A percentile compares a stretch with the other conserved stretches of the same genome.
phyloP scores from a whole-genome alignment of 2,888 invertebrate species.

The Sicus ferrugineus region DNA sequence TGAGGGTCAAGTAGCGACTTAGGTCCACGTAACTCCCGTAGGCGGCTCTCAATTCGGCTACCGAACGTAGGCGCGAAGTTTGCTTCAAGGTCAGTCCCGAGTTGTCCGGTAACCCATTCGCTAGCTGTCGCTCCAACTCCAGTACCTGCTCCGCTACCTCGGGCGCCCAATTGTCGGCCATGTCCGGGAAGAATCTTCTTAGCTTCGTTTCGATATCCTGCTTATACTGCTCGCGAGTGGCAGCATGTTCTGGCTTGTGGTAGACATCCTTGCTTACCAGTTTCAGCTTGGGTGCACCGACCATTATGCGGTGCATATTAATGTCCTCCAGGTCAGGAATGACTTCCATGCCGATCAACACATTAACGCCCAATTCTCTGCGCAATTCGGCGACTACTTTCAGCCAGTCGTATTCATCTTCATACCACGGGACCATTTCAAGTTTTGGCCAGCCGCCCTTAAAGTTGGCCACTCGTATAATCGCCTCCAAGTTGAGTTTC shows the following conservation, averaged over 20 bases:
- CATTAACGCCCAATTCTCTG: constrained; percentile 54
- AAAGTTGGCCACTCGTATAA: constrained; percentile 48
- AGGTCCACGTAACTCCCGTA: constrained; percentile 58
- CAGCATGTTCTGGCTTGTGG: constrained; percentile 43
- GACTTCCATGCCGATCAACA: constrained; percentile 57
- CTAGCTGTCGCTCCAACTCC: constrained; percentile 53
- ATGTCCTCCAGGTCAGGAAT: constrained; percentile 55
- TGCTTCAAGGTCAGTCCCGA: constrained; percentile 51
- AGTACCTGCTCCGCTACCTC: constrained; percentile 56
- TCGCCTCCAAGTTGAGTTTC: constrained; percentile 41
- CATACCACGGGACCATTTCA: constrained; percentile 52
- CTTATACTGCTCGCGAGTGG: constrained; percentile 46
- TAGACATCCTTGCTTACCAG: constrained; percentile 49
- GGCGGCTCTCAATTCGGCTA: constrained; percentile 50
- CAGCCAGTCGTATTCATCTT: constrained; percentile 57
- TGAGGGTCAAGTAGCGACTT: constrained; percentile 54
- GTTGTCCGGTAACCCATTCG: constrained; percentile 54
- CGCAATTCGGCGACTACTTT: constrained; percentile 53
- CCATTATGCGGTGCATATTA: constrained; percentile 53
- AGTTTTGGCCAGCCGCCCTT: constrained; percentile 59
- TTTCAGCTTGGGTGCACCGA: constrained; percentile 55
- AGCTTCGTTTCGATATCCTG: constrained; percentile 48
- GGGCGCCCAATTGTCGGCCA: constrained; percentile 48
- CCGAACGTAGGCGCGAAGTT: constrained; percentile 50
- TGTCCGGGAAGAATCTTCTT: constrained; percentile 49